Evolutionary conservation across 2,113 vertebrate genomes (phyloP).

Genomic region (Poecile atricapillus): DNA sequence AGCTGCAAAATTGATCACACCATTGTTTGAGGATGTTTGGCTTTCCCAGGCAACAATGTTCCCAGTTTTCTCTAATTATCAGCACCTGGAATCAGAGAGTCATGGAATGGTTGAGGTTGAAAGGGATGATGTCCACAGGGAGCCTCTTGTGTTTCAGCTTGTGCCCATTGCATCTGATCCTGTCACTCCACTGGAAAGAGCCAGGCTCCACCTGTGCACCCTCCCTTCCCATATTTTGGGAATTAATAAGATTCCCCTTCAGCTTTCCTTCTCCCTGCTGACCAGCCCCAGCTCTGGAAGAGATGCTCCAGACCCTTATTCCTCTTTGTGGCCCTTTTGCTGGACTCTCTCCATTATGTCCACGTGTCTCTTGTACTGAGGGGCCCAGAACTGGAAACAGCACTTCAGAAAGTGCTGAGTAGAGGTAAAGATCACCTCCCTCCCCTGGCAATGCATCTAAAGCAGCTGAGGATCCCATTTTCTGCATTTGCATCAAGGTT

Average conservation of each 20-base stretch:
- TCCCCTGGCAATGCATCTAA: not conserved
- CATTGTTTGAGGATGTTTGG: not conserved
- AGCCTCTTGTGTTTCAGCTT: not conserved
- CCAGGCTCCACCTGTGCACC: not conserved
- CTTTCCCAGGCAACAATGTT: not conserved
- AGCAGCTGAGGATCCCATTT: not conserved
- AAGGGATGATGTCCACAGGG: not conserved
- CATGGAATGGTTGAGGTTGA: not conserved
- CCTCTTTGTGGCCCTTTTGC: not conserved
- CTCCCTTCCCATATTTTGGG: not conserved
- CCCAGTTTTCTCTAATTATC: not conserved
- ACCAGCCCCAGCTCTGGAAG: not conserved
- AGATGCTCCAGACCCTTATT: not conserved
- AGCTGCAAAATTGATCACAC: not conserved
- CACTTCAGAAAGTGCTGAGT: not conserved
- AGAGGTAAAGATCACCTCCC: not conserved
- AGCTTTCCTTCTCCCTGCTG: not conserved
- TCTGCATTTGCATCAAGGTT: not conserved
- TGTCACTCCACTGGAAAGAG: not conserved
- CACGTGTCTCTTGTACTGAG: no score
- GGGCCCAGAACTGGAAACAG: not conserved
- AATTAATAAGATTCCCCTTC: no score
- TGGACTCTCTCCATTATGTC: not conserved
- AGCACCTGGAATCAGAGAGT: not conserved
- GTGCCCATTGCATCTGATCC: not conserved